Conservation (phyloP, 2,888 invertebrate species). For the Scaptomyza parva region DNA sequence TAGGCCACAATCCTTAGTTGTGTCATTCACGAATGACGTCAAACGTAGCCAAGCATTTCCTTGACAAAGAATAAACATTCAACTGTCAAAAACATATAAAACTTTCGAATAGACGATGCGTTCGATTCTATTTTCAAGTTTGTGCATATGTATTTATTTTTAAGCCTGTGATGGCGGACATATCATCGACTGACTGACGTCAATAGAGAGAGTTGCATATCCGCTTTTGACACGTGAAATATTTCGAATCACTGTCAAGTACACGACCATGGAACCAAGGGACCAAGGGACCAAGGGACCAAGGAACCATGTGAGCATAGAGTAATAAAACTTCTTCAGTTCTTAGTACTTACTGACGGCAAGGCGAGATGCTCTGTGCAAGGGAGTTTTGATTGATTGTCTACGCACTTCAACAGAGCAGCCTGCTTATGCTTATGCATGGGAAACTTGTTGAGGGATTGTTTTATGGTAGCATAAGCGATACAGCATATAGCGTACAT, state of each 20-base stretch:
- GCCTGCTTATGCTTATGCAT: constrained; percentile 21
- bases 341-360: neutral
- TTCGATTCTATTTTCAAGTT: neutral
- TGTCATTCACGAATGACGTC: constrained; percentile 20
- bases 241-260: constrained; percentile 9
- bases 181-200: constrained; percentile 14
- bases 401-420: constrained; percentile 9
- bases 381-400: constrained; percentile 48
- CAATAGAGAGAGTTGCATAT: constrained; percentile 10
- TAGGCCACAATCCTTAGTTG: neutral
- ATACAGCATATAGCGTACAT: constrained; percentile 23
- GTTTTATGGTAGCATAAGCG: constrained; percentile 25
- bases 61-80: neutral
- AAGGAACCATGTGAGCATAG: too few relatives aligned
- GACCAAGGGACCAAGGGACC: too few relatives aligned
- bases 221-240: neutral
- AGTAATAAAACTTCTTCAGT: constrained; percentile 9
- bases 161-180: neutral
- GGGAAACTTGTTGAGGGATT: constrained; percentile 35
- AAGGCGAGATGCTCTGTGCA: constrained; percentile 3
- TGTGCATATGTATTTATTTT: constrained; percentile 1
- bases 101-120: neutral
- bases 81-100: neutral
- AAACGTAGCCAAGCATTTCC: neutral
- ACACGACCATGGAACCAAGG: too few relatives aligned